Evolutionary conservation across 2,797 vertebrate species (phyloP).

Genomic region (Amniataba percoides): DNA sequence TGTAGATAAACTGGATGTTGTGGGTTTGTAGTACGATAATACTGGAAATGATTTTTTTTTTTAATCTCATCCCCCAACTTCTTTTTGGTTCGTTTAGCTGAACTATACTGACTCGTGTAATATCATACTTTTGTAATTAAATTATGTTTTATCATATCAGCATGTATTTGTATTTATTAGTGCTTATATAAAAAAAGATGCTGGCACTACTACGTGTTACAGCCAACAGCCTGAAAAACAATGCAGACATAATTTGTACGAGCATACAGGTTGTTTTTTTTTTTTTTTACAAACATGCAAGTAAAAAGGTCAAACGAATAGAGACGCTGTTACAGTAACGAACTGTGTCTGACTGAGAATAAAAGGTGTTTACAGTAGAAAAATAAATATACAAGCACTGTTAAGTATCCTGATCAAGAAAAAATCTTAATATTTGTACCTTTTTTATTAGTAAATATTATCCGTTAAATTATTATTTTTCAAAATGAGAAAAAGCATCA

Average conservation of each 20-base stretch:
- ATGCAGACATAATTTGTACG: slow-evolving; percentile 8
- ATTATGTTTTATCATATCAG: slow-evolving; percentile 65
- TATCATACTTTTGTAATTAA: slow-evolving; percentile 67
- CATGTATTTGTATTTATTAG: slow-evolving; percentile 51
- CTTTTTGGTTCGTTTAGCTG: slow-evolving; percentile 1
- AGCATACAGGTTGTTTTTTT: slow-evolving; percentile 41
- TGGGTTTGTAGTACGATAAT: slow-evolving; percentile 29
- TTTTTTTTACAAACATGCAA: slow-evolving; percentile 75
- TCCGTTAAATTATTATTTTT: slow-evolving; percentile 62
- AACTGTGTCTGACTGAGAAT: slow-evolving; percentile 78
- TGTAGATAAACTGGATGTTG: slow-evolving; percentile 54
- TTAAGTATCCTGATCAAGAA: slow-evolving; percentile 46
- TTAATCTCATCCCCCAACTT: neutral
- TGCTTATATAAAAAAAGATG: slow-evolving; percentile 11
- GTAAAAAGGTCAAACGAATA: slow-evolving; percentile 45
- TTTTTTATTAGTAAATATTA: slow-evolving; percentile 71
- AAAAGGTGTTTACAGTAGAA: slow-evolving; percentile 88
- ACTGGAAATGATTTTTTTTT: slow-evolving; percentile 2
- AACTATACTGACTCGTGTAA: slow-evolving; percentile 2
- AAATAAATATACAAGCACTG: slow-evolving; percentile 64
- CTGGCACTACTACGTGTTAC: slow-evolving; percentile 11
- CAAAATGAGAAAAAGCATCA: slow-evolving; percentile 73
- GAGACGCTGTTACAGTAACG: slow-evolving; percentile 80
- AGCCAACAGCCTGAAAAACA: slow-evolving; percentile 37
- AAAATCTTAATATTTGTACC: slow-evolving; percentile 41